These are phyloP conservation scores for Scaptomyza graminum DNA, from an alignment of 1,140 invertebrate genomes.

Conservation along the genomic window DNA sequence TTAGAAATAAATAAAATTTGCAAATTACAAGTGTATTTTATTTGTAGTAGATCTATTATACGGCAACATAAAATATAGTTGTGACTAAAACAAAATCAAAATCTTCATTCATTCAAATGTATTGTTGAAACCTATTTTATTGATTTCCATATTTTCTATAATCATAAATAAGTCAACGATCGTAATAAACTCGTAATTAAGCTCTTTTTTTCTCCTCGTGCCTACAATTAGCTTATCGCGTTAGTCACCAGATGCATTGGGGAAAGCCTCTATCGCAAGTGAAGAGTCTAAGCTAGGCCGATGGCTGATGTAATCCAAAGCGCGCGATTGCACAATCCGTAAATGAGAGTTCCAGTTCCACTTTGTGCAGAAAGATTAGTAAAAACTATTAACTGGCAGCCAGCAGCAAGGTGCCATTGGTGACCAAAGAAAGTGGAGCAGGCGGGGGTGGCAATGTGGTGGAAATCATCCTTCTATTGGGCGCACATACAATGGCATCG, in stretches of 20 bases:
- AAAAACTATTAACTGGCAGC: conserved; percentile 35
- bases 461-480: conserved; percentile 30
- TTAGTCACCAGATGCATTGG: conserved; percentile 27
- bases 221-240: conserved; percentile 41
- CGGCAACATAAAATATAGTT: background rate
- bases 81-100: background rate
- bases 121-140: background rate
- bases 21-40: too few relatives aligned
- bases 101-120: too few relatives aligned
- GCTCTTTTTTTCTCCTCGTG: conserved; percentile 1
- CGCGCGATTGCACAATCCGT: conserved; percentile 51
- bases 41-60: too few relatives aligned
- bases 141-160: background rate
- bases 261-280: conserved; percentile 24
- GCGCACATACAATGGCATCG: conserved; percentile 23
- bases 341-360: conserved; percentile 29
- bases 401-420: conserved; percentile 50
- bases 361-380: conserved; percentile 8
- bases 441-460: conserved; percentile 18
- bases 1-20: too few relatives aligned
- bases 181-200: conserved; percentile 30
- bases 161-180: conserved; percentile 23
- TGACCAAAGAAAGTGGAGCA: conserved; percentile 36
- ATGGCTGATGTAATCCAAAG: conserved; percentile 61
- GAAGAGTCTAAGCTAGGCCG: conserved; percentile 7